Base-by-base conservation (phyloP, 2,113 vertebrate species). In the Chelonoidis abingdonii region DNA sequence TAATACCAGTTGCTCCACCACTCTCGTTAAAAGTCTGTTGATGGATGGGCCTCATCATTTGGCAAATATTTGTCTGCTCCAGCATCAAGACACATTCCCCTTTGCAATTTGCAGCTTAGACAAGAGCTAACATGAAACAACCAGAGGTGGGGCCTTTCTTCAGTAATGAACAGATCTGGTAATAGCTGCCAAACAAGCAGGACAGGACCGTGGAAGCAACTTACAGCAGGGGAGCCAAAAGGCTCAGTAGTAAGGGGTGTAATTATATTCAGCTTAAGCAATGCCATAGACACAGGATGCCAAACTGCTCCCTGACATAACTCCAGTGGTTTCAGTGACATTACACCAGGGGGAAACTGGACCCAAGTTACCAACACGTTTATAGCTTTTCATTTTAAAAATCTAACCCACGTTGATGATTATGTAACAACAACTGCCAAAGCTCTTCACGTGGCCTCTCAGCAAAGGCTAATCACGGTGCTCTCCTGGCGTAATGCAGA, bases 191-290 rank as follows among this genome's bases (percentile, higher is more conserved):
- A 59, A 98, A 98, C 98, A 75, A 97, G 98, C 98, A 2, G 17
- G 92, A 85, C 98, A 93, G 95, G 97, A 98, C 94, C 92, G 93
- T 53, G 92, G 94, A 76, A 96, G 94, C 93, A 93, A 93, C 89
- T 87, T 83, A 59, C 75, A 83, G 88, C 90, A 91, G 91, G 83
- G 31, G 69, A 93, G 88, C 75, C 96, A 93, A 97, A 96, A 96
- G 86, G 88, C 93, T 93, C 44, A 22, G 94, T 83, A 88, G 94
- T 62, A 93, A 97, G 47, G 65, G 96, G 90, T 93, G 91, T 97
- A 97, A 98, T 98, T 96, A 97, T 79, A 78, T 90, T 95, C 93
- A 80, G 81, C 93, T 89, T 49, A 83, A 92, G 95, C 88, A 76
- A 95, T 72, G 95, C n/a, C 83, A 19, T 21, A 90, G 19, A 44